Conservation (phyloP, 1,140 invertebrate species). For the Proales similis region DNA sequence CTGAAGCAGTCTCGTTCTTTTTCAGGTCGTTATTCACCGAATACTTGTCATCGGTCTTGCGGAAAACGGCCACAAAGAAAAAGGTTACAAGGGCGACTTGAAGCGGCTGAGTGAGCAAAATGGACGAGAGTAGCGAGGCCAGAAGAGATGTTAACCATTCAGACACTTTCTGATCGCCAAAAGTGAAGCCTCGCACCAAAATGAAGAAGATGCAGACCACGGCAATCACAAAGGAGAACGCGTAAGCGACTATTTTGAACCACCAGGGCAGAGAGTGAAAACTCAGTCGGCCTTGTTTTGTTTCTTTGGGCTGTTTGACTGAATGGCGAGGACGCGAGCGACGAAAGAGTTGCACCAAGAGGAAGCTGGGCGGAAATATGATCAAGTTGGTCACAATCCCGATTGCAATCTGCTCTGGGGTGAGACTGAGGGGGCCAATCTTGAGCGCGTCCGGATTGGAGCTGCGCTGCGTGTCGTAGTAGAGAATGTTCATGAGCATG, state of each 20-base stretch:
- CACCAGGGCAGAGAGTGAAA: conserved; percentile 57
- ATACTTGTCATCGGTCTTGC: conserved; percentile 53
- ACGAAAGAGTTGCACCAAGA: conserved; percentile 25
- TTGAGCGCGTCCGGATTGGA: conserved; percentile 41
- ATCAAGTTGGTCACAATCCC: conserved; percentile 26
- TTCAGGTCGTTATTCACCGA: conserved; percentile 53
- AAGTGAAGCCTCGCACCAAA: conserved; percentile 57
- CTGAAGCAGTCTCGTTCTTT: conserved; percentile 41
- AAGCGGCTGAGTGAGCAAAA: conserved; percentile 58
- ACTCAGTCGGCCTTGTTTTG: too few relatives aligned
- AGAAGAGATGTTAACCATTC: conserved; percentile 59
- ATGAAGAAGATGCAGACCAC: conserved; percentile 54
- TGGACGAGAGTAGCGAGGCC: conserved; percentile 57
- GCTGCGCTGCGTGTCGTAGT: conserved; percentile 46
- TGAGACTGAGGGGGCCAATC: conserved; percentile 42
- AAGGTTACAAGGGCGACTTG: conserved; percentile 55
- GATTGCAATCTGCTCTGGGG: conserved; percentile 43
- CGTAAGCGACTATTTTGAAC: conserved; percentile 55
- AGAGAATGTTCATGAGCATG: conserved; percentile 56
- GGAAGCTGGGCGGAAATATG: conserved; percentile 1
- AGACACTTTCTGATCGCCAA: conserved; percentile 57
- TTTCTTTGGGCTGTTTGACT: neutral
- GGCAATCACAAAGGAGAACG: conserved; percentile 52
- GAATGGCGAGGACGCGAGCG: conserved; percentile 40
- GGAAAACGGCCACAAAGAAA: conserved; percentile 54